These are phyloP conservation scores for Mus musculus DNA, from an alignment of 2,113 vertebrate genomes.

Conservation along the genomic window GRCm39 chr11:57160501-57161000, in stretches of 20 bases:
- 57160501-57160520: not conserved
- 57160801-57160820: conserved; percentile 10
- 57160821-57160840: conserved; percentile 28
- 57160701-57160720: conserved; percentile 13
- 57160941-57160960: not conserved
- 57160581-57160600: not conserved
- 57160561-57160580: not conserved
- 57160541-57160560: not conserved
- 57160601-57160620: not conserved
- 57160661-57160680: not conserved
- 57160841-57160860: conserved; percentile 13
- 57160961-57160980: not conserved
- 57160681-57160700: conserved; percentile 21
- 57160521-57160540: not conserved
- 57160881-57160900: not conserved
- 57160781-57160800: conserved; percentile 6
- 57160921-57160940: conserved; percentile 35
- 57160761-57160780: not conserved
- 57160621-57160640: not conserved
- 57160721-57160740: conserved; percentile 28
- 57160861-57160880: not conserved
- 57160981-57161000: not conserved
- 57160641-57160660: conserved; percentile 18
- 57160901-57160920: not conserved
- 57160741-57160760: conserved; percentile 22